phyloP scores from a whole-genome alignment of 2,113 vertebrate genomes.

The Silurus glanis region DNA sequence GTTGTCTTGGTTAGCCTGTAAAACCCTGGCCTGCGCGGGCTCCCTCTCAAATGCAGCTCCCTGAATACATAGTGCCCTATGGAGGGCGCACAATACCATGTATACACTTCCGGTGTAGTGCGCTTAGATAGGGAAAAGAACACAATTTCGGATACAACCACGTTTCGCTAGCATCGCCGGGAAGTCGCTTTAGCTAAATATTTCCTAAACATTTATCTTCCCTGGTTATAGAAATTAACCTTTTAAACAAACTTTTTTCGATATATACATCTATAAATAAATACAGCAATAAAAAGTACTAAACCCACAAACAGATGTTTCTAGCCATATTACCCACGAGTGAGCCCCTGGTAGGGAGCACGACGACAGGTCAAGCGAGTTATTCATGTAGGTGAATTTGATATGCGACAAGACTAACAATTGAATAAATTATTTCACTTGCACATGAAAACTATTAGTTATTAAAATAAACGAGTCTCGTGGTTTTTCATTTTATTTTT shows the following conservation, averaged over 20 bases:
- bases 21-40: background rate
- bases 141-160: background rate
- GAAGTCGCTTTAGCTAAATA: background rate
- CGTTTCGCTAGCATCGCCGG: background rate
- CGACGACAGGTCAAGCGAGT: background rate
- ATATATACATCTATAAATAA: background rate
- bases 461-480: too few relatives aligned
- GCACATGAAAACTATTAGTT: background rate
- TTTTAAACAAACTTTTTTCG: background rate
- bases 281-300: too few relatives aligned
- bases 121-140: background rate
- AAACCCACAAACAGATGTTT: background rate
- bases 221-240: background rate
- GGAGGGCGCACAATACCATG: background rate
- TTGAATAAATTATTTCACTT: background rate
- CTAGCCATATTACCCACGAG: conserved; percentile 27
- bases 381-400: background rate
- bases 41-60: background rate
- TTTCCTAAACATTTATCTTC: background rate
- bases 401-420: too few relatives aligned
- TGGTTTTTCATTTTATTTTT: background rate
- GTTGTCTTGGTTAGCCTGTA: background rate
- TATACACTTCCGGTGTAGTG: background rate
- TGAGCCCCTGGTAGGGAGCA: conserved; percentile 25
- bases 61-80: background rate